Base-by-base conservation (phyloP, 2,797 vertebrate genomes). In the Ataeniobius toweri region DNA sequence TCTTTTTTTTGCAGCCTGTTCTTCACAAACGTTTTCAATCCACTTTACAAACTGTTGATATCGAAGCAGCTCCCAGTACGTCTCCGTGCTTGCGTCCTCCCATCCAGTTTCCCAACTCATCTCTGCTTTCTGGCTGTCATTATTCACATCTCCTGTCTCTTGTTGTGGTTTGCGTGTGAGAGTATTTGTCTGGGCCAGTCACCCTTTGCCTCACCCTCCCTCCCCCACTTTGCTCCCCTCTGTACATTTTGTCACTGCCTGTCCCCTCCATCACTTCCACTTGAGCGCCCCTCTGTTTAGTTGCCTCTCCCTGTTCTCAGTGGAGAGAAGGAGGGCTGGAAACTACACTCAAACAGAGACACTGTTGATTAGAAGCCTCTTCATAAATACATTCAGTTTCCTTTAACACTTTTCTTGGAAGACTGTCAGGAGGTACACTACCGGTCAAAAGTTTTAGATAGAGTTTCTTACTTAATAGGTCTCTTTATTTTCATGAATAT, bases 201-300 rank as follows among this genome's bases (percentile, higher is more conserved):
- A 81, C 86, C 79, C 89, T 86, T 85, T 81, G 81, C 84, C 83
- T 89, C 83, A 79, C 82, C 82, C 90, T 83, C 86, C 85, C 83
- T 74, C 74, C 76, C 67, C 68, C 6, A 69, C 59, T 74, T 79
- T 73, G 72, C 75, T 84, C 83, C 83, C 80, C 91, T 92, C 89
- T 92, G 92, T 93, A 92, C 88, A 89, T 93, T 92, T 92, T 91
- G 89, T 94, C 89, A 92, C 89, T 84, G 88, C 85, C 87, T 93
- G 91, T 94, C 92, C 89, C 89, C 91, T 90, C 89, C 88, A 94
- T 94, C 93, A 92, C 94, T 96, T 95, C 93, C 94, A 94, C 93
- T 93, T 91, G 86, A 95, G 78, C 79, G 89, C 89, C 86, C 87
- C 91, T 86, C 91, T 93, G 91, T 94, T 91, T 80, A 77, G 85